phyloP scores from a whole-genome alignment of 2,113 vertebrate species.

The Girardinichthys multiradiatus region DNA sequence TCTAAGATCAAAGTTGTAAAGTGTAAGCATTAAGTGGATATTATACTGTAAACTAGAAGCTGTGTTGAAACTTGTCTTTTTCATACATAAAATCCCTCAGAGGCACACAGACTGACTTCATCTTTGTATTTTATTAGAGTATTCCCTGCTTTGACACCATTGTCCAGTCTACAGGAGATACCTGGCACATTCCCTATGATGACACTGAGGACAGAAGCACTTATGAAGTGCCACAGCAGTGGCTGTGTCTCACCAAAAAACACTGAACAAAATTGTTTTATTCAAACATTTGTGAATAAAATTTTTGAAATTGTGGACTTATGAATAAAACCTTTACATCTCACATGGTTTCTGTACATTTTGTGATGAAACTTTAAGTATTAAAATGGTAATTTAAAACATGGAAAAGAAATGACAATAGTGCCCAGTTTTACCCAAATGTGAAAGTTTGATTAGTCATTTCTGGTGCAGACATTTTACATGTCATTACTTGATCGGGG shows the following conservation, averaged over 20 bases:
- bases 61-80: neutral
- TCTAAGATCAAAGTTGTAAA: neutral
- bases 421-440: no score
- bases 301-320: neutral
- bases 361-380: neutral
- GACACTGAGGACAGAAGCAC: slow-evolving; percentile 81
- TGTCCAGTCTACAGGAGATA: slow-evolving; percentile 84
- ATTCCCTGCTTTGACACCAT: slow-evolving; percentile 87
- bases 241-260: slow-evolving; percentile 88
- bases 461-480: neutral
- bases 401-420: no score
- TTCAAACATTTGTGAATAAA: neutral
- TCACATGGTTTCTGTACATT: neutral
- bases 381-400: neutral
- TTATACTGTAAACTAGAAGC: neutral
- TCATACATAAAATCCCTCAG: neutral
- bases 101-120: neutral
- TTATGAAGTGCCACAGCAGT: slow-evolving; percentile 87
- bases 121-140: slow-evolving; percentile 70
- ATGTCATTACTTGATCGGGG: no score
- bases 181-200: slow-evolving; percentile 96
- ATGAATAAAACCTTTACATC: slow-evolving; percentile 45
- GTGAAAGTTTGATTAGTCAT: neutral
- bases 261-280: slow-evolving; percentile 13
- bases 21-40: neutral